phyloP scores from a whole-genome alignment of 2,888 invertebrate genomes.

The Nomada ferruginata region DNA sequence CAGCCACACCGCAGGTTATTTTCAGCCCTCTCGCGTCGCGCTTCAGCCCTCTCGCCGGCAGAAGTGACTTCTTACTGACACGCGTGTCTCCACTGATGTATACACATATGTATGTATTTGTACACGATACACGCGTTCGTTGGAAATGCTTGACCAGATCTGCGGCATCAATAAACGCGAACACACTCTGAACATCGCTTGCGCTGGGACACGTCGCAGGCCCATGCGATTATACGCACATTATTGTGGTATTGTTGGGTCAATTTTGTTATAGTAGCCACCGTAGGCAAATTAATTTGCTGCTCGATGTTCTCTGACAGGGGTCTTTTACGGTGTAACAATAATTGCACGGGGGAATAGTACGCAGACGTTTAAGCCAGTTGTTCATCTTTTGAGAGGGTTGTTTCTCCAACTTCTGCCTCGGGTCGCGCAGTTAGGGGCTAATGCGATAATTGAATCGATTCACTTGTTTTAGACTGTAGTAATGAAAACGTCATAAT shows the following conservation, averaged over 20 bases:
- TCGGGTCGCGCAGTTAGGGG: too few relatives aligned
- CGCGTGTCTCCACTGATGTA: slow-evolving; percentile 32
- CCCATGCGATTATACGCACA: background rate
- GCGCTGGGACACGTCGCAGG: background rate
- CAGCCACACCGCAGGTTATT: slow-evolving; percentile 69
- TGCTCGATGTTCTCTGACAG: too few relatives aligned
- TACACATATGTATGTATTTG: background rate
- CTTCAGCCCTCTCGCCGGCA: slow-evolving; percentile 48
- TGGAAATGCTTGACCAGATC: slow-evolving; percentile 39
- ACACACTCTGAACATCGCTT: background rate
- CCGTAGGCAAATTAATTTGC: too few relatives aligned
- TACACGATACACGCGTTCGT: background rate
- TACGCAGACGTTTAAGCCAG: too few relatives aligned
- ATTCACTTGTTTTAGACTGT: too few relatives aligned
- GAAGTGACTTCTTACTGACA: slow-evolving; percentile 58
- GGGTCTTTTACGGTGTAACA: too few relatives aligned
- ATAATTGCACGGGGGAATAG: too few relatives aligned
- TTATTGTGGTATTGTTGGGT: background rate
- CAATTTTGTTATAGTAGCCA: too few relatives aligned
- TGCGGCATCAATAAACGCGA: slow-evolving; percentile 27
- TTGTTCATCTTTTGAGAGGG: too few relatives aligned
- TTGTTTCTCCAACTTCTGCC: too few relatives aligned
- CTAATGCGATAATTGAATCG: too few relatives aligned
- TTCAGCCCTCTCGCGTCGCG: slow-evolving; percentile 54
- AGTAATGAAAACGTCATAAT: too few relatives aligned